A percentile compares a stretch with the other conserved stretches of the same genome.
Evolutionary conservation across 2,797 vertebrate genomes (phyloP).

Genomic region (Acanthurus lineatus): DNA sequence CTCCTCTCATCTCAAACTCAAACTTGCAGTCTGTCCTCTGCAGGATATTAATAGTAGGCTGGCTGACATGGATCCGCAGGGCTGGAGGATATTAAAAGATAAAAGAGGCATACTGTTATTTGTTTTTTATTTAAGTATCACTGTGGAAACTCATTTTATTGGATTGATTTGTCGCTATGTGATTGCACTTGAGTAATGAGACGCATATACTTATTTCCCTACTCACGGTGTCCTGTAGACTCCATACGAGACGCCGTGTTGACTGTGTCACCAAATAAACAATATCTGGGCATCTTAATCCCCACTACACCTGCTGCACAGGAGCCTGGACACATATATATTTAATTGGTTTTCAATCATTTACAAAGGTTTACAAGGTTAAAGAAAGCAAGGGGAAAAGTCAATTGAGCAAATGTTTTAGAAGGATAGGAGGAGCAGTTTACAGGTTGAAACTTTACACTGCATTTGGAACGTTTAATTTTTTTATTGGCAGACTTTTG

Average conservation of each 20-base stretch:
- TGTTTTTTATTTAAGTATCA: background rate
- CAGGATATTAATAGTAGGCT: slow-evolving; percentile 92
- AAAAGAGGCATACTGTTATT: slow-evolving; percentile 1
- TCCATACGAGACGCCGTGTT: slow-evolving; percentile 98
- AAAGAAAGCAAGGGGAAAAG: background rate
- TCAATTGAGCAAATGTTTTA: no score
- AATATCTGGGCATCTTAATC: slow-evolving; percentile 98
- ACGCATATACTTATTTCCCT: background rate
- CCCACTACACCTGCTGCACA: slow-evolving; percentile 97
- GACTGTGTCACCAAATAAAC: slow-evolving; percentile 96
- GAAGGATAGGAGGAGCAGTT: no score
- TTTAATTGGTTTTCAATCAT: background rate
- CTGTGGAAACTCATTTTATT: slow-evolving; percentile 25
- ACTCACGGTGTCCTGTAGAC: slow-evolving; percentile 96
- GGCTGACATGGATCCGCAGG: slow-evolving; percentile 93
- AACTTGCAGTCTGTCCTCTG: slow-evolving; percentile 93
- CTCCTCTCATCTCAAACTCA: slow-evolving; percentile 92
- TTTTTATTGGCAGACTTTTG: no score
- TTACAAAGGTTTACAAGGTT: no score
- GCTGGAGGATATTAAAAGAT: slow-evolving; percentile 79
- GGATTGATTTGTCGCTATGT: slow-evolving; percentile 17
- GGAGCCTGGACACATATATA: slow-evolving; percentile 83
- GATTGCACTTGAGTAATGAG: slow-evolving; percentile 6
- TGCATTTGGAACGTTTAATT: no score
- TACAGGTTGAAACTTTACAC: no score